Conservation (phyloP, 1,140 invertebrate species). For the Sycophaga agraensis region DNA sequence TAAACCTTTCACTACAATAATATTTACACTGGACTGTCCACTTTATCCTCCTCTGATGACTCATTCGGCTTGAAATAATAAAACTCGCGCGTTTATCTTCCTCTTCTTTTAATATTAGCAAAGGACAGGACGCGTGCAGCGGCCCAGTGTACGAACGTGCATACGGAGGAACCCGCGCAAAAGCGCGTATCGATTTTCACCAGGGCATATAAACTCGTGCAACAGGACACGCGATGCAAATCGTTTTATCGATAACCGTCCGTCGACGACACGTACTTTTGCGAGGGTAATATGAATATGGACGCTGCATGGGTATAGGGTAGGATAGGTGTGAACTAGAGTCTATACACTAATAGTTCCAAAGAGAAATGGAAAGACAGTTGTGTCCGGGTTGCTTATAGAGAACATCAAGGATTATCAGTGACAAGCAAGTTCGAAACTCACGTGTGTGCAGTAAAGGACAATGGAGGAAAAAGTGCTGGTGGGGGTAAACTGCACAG, state of each 20-base stretch:
- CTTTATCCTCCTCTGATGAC: background rate
- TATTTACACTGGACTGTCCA: background rate
- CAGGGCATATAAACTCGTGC: background rate
- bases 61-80: constrained; percentile 10
- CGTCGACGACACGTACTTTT: background rate
- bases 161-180: no score
- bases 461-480: background rate
- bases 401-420: constrained; percentile 2
- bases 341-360: no score
- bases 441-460: background rate
- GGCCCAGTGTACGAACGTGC: background rate
- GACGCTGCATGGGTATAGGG: no score
- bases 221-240: constrained; percentile 18
- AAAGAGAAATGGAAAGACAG: background rate
- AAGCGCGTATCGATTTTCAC: constrained; percentile 4
- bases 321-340: background rate
- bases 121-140: background rate
- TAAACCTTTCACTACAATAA: no score
- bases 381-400: no score
- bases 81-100: background rate
- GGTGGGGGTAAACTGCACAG: background rate
- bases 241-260: constrained; percentile 7
- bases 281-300: background rate
- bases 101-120: background rate
- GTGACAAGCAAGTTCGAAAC: background rate